Evolutionary conservation across 2,797 vertebrate species (phyloP).

Genomic region (Sebastes cheni): DNA sequence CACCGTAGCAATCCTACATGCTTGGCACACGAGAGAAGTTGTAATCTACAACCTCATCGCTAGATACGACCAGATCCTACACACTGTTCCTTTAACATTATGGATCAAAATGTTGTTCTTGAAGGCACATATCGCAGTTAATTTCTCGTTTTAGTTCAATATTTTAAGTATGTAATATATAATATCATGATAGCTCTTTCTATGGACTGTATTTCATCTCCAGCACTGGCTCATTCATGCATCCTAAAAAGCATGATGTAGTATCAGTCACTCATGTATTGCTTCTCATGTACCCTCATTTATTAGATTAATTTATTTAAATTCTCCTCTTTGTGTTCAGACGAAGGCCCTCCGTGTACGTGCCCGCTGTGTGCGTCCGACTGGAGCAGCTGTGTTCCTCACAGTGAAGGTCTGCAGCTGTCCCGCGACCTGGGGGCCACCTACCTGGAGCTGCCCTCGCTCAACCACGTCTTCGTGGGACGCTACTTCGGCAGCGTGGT

Average conservation of each 20-base stretch:
- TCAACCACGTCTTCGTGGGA: constrained; percentile 94
- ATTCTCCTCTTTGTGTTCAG: constrained; percentile 64
- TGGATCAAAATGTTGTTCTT: not conserved
- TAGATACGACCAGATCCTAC: too few species aligned
- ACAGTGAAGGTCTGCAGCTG: constrained; percentile 92
- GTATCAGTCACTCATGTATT: not conserved
- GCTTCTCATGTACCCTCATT: not conserved
- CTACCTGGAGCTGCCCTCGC: constrained; percentile 91
- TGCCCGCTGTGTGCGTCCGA: constrained; percentile 94
- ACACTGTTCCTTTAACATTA: too few species aligned
- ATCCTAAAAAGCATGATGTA: not conserved
- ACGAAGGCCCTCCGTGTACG: constrained; percentile 90
- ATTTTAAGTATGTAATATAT: not conserved
- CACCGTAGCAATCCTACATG: too few species aligned
- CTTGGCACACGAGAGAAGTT: too few species aligned
- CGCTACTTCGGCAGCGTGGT: constrained; percentile 97
- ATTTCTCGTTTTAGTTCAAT: not conserved
- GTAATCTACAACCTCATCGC: too few species aligned
- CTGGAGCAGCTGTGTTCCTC: constrained; percentile 91
- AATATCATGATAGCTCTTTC: not conserved
- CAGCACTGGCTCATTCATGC: not conserved
- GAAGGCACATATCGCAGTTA: not conserved
- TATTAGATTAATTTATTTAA: not conserved
- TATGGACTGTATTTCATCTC: not conserved
- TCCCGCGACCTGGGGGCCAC: constrained; percentile 94